Evolutionary conservation across 2,113 vertebrate genomes (phyloP).

Genomic region (Forbesichthys agassizii): DNA sequence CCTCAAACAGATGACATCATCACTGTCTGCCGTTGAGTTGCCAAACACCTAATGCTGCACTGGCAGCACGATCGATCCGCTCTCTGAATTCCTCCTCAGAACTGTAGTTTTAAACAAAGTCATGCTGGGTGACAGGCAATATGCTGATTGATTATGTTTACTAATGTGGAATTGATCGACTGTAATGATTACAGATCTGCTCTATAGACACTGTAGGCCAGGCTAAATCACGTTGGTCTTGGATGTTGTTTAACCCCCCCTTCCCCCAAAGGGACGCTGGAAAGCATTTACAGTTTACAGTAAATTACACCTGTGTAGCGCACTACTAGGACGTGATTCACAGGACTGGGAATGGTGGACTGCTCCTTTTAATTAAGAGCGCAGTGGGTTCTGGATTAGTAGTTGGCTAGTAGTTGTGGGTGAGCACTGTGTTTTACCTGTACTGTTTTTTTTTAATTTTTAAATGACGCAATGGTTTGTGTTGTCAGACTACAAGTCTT

Average conservation of each 20-base stretch:
- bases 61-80: slow-evolving; percentile 37
- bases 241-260: slow-evolving; percentile 13
- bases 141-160: slow-evolving; percentile 24
- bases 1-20: slow-evolving; percentile 62
- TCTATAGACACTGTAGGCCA: slow-evolving; percentile 16
- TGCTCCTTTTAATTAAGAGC: too few relatives aligned
- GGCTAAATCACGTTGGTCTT: slow-evolving; percentile 18
- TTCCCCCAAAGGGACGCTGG: too few relatives aligned
- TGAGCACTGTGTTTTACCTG: too few relatives aligned
- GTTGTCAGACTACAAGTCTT: too few relatives aligned
- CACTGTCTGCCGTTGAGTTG: slow-evolving; percentile 30
- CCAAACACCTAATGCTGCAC: slow-evolving; percentile 48
- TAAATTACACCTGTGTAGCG: too few relatives aligned
- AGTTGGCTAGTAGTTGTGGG: too few relatives aligned
- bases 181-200: slow-evolving; percentile 3
- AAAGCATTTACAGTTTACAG: too few relatives aligned
- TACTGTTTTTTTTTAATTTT: too few relatives aligned
- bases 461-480: too few relatives aligned
- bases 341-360: too few relatives aligned
- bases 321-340: too few relatives aligned
- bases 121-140: slow-evolving; percentile 11
- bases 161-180: slow-evolving; percentile 15
- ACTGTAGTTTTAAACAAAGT: slow-evolving; percentile 36
- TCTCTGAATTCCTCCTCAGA: slow-evolving; percentile 40
- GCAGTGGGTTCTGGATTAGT: too few relatives aligned